Conservation (phyloP, 2,888 invertebrate genomes). For the Nasonia oneida region DNA sequence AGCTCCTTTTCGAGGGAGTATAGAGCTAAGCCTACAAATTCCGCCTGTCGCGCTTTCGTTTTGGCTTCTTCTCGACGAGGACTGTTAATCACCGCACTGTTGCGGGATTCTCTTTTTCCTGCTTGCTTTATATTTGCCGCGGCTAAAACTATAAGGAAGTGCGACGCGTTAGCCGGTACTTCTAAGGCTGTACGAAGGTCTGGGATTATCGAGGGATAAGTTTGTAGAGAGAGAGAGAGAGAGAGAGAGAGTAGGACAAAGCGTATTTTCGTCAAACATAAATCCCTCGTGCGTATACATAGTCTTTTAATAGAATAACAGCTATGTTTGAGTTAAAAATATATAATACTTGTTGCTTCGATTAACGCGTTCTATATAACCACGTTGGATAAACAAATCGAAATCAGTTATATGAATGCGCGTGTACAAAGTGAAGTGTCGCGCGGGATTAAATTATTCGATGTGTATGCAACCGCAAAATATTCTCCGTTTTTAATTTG, state of each 20-base stretch:
- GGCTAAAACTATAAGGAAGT: background rate
- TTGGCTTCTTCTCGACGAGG: background rate
- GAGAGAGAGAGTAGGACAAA: too few species aligned
- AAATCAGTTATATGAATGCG: background rate
- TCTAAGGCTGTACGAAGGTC: background rate
- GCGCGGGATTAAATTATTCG: background rate
- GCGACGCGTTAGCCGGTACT: background rate
- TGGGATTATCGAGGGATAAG: background rate
- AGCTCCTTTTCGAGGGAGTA: background rate
- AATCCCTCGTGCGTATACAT: too few species aligned
- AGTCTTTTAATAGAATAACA: too few species aligned
- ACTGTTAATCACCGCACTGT: background rate
- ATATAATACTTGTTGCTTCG: too few species aligned
- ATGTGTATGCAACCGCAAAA: background rate
- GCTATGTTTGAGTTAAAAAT: too few species aligned
- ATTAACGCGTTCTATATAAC: too few species aligned
- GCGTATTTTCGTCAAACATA: too few species aligned
- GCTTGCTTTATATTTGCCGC: background rate
- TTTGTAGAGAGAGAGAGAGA: background rate
- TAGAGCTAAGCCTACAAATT: slow-evolving; percentile 40
- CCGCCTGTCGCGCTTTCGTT: background rate
- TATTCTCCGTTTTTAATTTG: background rate
- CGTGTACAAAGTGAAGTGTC: background rate
- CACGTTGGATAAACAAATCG: background rate
- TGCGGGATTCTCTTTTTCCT: background rate